Percentiles rank a stretch among this genome's conserved stretches.
Evolutionary conservation across 2,888 invertebrate species (phyloP).

Genomic region (Ophraella communa): DNA sequence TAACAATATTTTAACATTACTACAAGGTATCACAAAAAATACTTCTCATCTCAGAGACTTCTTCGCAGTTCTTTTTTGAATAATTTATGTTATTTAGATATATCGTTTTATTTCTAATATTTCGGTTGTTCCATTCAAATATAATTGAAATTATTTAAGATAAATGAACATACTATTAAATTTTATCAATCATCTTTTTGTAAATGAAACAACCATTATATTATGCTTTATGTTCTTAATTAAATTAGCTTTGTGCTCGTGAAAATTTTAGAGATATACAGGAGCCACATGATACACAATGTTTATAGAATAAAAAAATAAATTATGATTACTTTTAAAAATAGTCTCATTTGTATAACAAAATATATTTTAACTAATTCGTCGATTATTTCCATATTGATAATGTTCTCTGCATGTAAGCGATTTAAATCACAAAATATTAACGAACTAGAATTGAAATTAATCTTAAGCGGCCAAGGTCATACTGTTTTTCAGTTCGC

Average conservation of each 20-base stretch:
- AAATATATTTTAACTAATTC: slow-evolving; percentile 18
- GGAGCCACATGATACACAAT: slow-evolving; percentile 24
- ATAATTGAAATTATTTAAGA: no score
- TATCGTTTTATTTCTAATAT: slow-evolving; percentile 15
- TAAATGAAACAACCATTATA: slow-evolving; percentile 7
- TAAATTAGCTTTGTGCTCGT: slow-evolving; percentile 35
- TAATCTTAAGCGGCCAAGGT: no score
- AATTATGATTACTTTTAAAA: slow-evolving; percentile 29
- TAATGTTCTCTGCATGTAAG: slow-evolving; percentile 15
- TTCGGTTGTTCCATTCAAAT: neutral
- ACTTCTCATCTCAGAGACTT: slow-evolving; percentile 51
- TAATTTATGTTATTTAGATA: slow-evolving; percentile 38
- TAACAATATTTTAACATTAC: slow-evolving; percentile 51
- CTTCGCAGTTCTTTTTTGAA: slow-evolving; percentile 45
- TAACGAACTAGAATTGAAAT: slow-evolving; percentile 4
- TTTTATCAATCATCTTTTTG: no score
- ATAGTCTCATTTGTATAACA: slow-evolving; percentile 25
- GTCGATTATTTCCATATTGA: slow-evolving; percentile 14
- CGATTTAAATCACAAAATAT: slow-evolving; percentile 1
- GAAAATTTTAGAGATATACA: slow-evolving; percentile 20
- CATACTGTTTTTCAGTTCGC: no score
- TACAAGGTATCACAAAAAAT: slow-evolving; percentile 58
- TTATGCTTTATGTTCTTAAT: slow-evolving; percentile 34
- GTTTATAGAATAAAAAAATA: slow-evolving; percentile 34
- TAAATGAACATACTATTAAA: no score